Percentiles rank a stretch among this genome's conserved stretches.
Conservation (phyloP, 1,140 invertebrate genomes). For the Globodera rostochiensis region DNA sequence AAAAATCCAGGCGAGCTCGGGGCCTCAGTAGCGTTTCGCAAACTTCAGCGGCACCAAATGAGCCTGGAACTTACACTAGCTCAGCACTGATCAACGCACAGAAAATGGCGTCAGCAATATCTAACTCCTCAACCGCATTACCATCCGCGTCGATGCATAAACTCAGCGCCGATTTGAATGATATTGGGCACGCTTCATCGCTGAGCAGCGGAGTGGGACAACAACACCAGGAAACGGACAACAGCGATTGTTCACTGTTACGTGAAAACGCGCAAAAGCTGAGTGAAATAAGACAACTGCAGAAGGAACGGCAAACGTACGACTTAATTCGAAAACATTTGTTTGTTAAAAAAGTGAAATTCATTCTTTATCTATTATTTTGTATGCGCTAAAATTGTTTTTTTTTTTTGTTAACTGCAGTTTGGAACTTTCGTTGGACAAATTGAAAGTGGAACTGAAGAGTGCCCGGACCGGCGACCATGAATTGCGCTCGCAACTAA, state of each 20-base stretch:
- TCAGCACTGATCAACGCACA: no score
- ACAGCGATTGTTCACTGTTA: slow-evolving; percentile 22
- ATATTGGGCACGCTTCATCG: background rate
- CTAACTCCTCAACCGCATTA: background rate
- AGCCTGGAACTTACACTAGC: background rate
- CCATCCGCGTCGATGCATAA: background rate
- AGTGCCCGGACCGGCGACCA: slow-evolving; percentile 25
- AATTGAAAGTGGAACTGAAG: slow-evolving; percentile 35
- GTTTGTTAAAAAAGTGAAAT: background rate
- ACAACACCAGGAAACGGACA: slow-evolving; percentile 18
- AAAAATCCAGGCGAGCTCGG: slow-evolving; percentile 13
- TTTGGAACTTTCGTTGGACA: slow-evolving; percentile 34
- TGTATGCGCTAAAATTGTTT: background rate
- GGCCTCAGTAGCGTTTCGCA: slow-evolving; percentile 15
- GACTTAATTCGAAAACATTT: background rate
- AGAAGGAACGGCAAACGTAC: slow-evolving; percentile 29
- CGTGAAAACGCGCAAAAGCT: slow-evolving; percentile 20
- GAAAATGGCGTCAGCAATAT: background rate
- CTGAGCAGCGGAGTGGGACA: background rate
- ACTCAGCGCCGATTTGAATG: background rate
- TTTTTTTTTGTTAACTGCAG: slow-evolving; percentile 20
- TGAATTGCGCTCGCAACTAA: slow-evolving; percentile 37
- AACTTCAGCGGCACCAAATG: slow-evolving; percentile 1
- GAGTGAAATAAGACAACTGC: slow-evolving; percentile 22
- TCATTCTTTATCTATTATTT: no score